phyloP scores from a whole-genome alignment of 37 sponge, comb jelly and placozoan species.

The Diacarnus erythraeanus region DNA sequence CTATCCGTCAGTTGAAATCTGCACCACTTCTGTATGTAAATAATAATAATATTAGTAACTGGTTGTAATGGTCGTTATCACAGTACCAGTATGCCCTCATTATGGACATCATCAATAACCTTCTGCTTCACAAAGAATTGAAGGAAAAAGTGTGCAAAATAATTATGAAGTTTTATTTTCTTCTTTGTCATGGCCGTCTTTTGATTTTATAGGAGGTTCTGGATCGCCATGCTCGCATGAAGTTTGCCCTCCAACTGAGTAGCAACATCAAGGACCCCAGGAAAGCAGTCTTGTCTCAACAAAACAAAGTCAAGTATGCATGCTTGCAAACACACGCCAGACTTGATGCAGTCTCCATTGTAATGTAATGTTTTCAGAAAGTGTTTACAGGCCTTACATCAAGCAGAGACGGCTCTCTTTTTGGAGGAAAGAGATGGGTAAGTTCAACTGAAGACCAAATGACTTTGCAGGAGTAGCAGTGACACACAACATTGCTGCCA shows the following conservation, averaged over 20 bases:
- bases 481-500: too few species aligned
- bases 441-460: not conserved
- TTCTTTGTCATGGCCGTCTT: not conserved
- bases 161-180: not conserved
- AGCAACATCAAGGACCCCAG: conserved; percentile 66
- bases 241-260: conserved; percentile 77
- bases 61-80: not conserved
- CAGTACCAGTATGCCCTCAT: conserved; percentile 80
- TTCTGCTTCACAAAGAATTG: conserved; percentile 86
- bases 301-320: conserved; percentile 71
- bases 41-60: not conserved
- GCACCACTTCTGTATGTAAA: conserved; percentile 78
- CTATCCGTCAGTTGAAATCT: conserved; percentile 71
- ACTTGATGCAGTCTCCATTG: not conserved
- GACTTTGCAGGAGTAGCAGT: too few species aligned
- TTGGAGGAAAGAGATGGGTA: conserved; percentile 47
- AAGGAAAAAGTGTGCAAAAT: conserved; percentile 64
- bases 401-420: conserved; percentile 52
- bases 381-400: conserved; percentile 24
- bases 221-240: conserved; percentile 61
- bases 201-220: conserved; percentile 44
- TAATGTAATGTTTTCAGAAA: conserved; percentile 34
- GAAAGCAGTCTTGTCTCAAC: conserved; percentile 55
- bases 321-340: too few species aligned
- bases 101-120: conserved; percentile 87